Base-by-base conservation (phyloP, 1,140 invertebrate species). In the Drosophila teissieri region DNA sequence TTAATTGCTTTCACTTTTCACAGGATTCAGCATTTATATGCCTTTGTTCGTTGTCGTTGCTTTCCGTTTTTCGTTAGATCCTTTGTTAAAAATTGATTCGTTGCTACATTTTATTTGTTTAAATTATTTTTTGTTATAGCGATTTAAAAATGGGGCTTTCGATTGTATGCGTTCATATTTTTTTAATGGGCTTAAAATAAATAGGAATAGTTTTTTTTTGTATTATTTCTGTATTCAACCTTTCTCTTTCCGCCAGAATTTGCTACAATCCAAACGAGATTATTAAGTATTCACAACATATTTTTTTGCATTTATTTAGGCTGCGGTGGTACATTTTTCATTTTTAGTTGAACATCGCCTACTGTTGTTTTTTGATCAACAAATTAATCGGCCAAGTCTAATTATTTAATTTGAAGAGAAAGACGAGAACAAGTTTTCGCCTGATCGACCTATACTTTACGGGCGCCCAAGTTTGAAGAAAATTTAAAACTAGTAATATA, bases 1-100 rank as follows among this genome's bases (percentile, higher is more conserved):
- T 60, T 36, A 70, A 70, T 70, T 69, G 44, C 51, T 45, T 54
- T 37, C 42, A 56, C 67, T 70, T 70, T 48, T 70, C 36, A 55
- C 36, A 17, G 51, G 24, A 8, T 40, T 53, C 24, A 24, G 17
- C 51, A 34, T 49, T 48, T 70, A 27, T 70, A 49, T 70, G 64
- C 40, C 24, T 70, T 69, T 62, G 60, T 40, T 58, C 8, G 54
- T 14, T n/a, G 24, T 19, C 39, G 54, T 10, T 42, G n/a, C 22
- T 7, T 39, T 57, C 12, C 34, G 36, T 34, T 57, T 57, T 57
- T 60, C 42, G 42, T 27, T 64, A 36, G 60, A 46, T 65, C 17
- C 19, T 67, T 64, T 68, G 45, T 64, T 64, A 27, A 22, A 15
- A 51, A 62, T 42, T 27, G 37, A 42, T 24, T 68, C 57, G 27